Conservation (phyloP, 2,113 vertebrate species). For the Dromaius novaehollandiae region DNA sequence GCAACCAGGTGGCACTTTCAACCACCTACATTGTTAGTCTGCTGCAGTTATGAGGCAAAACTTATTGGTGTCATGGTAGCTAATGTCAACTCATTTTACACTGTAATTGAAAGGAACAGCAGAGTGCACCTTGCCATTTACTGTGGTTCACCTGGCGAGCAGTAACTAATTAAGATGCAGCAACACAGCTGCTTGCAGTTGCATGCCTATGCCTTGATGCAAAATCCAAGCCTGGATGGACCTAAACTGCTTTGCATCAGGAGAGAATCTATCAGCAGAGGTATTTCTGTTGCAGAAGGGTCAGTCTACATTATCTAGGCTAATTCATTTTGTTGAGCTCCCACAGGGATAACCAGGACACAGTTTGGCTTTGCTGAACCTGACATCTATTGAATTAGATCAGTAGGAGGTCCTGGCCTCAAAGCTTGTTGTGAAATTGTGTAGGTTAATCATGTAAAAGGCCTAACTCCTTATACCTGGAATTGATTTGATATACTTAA, state of each 20-base stretch:
- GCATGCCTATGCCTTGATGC: neutral
- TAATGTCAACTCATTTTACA: neutral
- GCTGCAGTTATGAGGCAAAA: neutral
- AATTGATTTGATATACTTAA: neutral
- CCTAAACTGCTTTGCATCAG: neutral
- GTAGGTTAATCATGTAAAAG: neutral
- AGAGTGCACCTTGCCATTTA: neutral
- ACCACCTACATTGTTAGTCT: neutral
- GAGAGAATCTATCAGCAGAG: neutral
- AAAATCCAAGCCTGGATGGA: neutral
- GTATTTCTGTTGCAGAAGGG: neutral
- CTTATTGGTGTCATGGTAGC: neutral
- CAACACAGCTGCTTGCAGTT: neutral
- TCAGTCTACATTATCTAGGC: neutral
- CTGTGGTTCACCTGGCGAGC: neutral
- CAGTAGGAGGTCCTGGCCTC: neutral
- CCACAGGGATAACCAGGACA: neutral
- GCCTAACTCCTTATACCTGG: neutral
- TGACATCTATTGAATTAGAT: neutral
- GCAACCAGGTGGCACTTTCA: neutral
- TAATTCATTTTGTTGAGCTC: neutral
- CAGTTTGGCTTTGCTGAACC: neutral
- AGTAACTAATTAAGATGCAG: neutral
- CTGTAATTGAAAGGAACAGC: neutral
- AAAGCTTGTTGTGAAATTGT: neutral